Evolutionary conservation across 2,888 invertebrate species (phyloP), one percentile per base, ranked within the genome.

Genomic region (Parelbella ahira): DNA sequence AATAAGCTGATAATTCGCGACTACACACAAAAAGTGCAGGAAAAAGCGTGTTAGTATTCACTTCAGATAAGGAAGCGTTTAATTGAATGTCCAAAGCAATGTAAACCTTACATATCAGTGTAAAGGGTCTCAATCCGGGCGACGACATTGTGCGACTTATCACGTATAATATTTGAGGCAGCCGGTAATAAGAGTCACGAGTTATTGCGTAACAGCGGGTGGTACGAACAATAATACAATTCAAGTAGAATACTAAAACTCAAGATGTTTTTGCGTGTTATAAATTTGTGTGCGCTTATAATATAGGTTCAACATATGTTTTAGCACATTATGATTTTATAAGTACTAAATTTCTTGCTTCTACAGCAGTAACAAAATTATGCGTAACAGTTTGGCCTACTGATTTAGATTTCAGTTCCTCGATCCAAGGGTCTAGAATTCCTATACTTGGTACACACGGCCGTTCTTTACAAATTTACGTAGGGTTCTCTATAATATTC

Each of bases 141-240:
- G 2, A 8, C 54, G 53, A 54, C 48, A 44, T 47, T 48, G 44
- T 45, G 49, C 53, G 53, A 58, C 59, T 69, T 86, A 55, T 55
- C 53, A 63, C 78, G 63, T 78, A 76, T 69, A 60, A 64, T 65
- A 59, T 60, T 58, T 51, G 60, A 64, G 59, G 49, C 54, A 58
- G 53, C 64, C 51, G 7, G 67, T 79, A 77, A 81, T 72, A 71
- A 73, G 73, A 84, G 80, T 87, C 86, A 87, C 86, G 86, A 83
- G 86, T 69, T 74, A 68, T 87, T 87, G 64, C 83, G 82, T 83
- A 86, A 86, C 69, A 54, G 51, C 51, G 38, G 52, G 48, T 53
- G 56, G 54, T 50, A 63, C 67, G 60, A 63, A 68, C 73, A 72
- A 73, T 78, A 72, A 62, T 60, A 59, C 64, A 67, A 56, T 75